Evolutionary conservation across 2,113 vertebrate genomes (phyloP), one percentile per base, ranked within the genome.

Genomic region (Notothenia coriiceps): DNA sequence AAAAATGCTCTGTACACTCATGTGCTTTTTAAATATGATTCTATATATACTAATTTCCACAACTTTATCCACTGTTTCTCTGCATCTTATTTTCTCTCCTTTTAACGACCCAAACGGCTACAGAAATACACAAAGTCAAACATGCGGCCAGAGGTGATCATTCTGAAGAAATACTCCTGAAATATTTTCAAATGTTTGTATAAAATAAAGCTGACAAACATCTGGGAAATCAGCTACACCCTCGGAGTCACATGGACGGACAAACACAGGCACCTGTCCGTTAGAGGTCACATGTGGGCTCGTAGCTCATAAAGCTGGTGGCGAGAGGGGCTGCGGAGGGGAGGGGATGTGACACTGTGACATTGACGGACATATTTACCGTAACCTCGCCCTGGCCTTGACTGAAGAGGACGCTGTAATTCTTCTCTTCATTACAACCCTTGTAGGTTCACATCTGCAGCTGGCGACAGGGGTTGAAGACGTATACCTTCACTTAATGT

Each of bases 111-210:
- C 57, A 18, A 22, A 57, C 17, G 2, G 75, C 69, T 69, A 72
- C 89, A 70, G 81, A 84, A 89, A 92, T 83, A 89, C 71, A 73
- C 57, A 68, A 86, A 84, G 54, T 61, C 82, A 91, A 91, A 87
- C 78, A 87, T 12, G 33, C 12, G 11, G 74, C 55, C 43, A 2
- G 40, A 73, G 83, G 86, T 62, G 83, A 85, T 86, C 84, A 92
- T 88, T 80, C 47, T 88, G 22, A 74, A 74, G 78, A 88, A 88
- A 89, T 46, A 88, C 55, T 69, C 4, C 1, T 73, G 11, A 78
- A 85, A 85, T 86, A 85, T 87, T 87, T 89, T 70, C 63, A 84
- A 90, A 90, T 90, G 74, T 91, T 89, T 90, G 74, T 10, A 51
- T 47, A 70, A 43, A 83, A 81, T 80, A 71, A 90, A 87, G 40